Evolutionary conservation across 1,140 invertebrate genomes (phyloP), one percentile per base, ranked within the genome.

Genomic region (Limonius californicus): DNA sequence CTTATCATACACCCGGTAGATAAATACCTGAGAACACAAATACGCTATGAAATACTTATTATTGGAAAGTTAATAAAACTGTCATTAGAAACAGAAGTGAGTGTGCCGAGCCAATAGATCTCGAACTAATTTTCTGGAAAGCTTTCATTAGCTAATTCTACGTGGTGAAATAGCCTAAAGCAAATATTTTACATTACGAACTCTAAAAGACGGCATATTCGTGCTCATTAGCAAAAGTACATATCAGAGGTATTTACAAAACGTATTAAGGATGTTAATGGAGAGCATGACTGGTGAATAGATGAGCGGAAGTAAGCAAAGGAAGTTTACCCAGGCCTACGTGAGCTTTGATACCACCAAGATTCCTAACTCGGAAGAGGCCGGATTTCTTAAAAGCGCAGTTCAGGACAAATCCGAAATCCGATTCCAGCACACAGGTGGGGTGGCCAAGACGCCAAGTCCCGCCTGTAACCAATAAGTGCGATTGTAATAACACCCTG

Each of bases 371-470:
- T 72, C 91, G 85, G 83, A 94, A 92, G 61, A 94, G 83, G 70
- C 89, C 88, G 66, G 89, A 91, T 78, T 94, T 92, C 84, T 91
- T 91, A 84, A 94, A 92, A 74, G 89, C 90, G 79, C 91, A 94
- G 83, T 92, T 91, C 76, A 94, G 83, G 70, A 84, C 87, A 81
- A 92, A 91, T 72, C 89, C 90, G 75, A 91, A 92, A 78, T 92
- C 90, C 69, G 90, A 92, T 77, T 91, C 87, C 77, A 92, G 84
- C 63, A 92, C 90, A 79, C 91, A 94, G 68, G 89, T 87, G 70
- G 86, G 82, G 68, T 68, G 81, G 75, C 79, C 82, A 68, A 70
- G 71, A 69, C 67, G 72, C 71, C 72, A 78, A 68, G 72, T 70
- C 57, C 71, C 73, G 70, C 74, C 75, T 77, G 74, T 64, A 77